These are phyloP conservation scores for Pelochelys cantorii DNA, from an alignment of 2,797 vertebrate species.

Conservation along the genomic window DNA sequence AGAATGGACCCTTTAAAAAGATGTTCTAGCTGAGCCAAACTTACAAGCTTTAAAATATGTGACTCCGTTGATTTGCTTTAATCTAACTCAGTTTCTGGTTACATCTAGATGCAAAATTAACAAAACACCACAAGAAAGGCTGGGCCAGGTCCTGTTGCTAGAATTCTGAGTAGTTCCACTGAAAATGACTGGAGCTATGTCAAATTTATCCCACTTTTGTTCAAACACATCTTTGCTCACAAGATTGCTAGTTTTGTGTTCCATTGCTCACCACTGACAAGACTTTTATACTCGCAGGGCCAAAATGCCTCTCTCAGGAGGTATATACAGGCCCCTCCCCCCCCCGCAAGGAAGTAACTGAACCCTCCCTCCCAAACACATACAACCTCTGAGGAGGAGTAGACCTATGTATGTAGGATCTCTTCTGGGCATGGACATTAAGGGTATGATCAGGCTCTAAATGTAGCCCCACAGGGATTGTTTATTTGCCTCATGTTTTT, in stretches of 20 bases:
- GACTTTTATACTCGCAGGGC: background rate
- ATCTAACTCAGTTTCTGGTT: background rate
- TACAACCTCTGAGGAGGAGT: background rate
- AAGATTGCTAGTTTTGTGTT: background rate
- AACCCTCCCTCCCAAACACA: accelerated
- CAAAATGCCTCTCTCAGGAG: background rate
- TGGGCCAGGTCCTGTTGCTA: background rate
- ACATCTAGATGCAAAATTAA: background rate
- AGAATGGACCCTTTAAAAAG: background rate
- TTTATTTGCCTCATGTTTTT: constrained; percentile 49
- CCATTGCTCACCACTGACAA: background rate
- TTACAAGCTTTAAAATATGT: background rate
- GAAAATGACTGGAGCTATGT: background rate
- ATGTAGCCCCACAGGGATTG: constrained; percentile 7
- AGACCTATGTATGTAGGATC: accelerated
- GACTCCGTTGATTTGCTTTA: background rate
- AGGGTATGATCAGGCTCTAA: background rate
- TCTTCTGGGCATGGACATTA: background rate
- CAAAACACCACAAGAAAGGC: background rate
- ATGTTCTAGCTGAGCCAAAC: background rate
- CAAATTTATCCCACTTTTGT: background rate
- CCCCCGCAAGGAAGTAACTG: background rate
- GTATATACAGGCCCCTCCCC: too few species aligned
- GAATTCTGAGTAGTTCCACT: background rate
- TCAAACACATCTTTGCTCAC: background rate